Evolutionary conservation across 2,888 invertebrate genomes (phyloP).

Genomic region (Meliscaeva auricollis): DNA sequence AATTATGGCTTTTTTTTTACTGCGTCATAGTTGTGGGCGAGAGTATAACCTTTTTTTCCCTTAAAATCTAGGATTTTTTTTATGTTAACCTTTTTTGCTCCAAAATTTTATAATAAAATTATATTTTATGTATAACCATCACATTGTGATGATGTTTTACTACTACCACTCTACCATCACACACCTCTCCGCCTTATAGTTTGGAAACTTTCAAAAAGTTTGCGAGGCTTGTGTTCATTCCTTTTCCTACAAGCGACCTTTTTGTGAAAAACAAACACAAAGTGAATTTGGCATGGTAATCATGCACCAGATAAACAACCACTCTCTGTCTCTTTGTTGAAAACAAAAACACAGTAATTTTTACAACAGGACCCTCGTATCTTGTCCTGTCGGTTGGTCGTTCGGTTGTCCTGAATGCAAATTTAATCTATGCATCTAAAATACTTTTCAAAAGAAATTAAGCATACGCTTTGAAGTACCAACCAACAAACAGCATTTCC

Average conservation of each 20-base stretch:
- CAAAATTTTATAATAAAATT: conserved; percentile 1
- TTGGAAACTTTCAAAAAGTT: conserved; percentile 36
- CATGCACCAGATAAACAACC: conserved; percentile 43
- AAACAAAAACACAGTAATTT: conserved; percentile 57
- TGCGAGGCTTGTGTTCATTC: conserved; percentile 18
- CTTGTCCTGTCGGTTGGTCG: conserved; percentile 9
- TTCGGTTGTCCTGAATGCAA: conserved; percentile 55
- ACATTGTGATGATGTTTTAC: not conserved
- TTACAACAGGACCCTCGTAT: conserved; percentile 40
- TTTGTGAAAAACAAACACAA: conserved; percentile 25
- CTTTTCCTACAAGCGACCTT: conserved; percentile 13
- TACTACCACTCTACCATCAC: not conserved
- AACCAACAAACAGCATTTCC: conserved; percentile 45
- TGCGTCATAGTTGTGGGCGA: not conserved
- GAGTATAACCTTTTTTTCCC: not conserved
- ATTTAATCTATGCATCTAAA: conserved; percentile 72
- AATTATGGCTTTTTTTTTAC: not conserved
- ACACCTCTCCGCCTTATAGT: conserved; percentile 3
- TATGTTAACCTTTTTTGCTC: not conserved
- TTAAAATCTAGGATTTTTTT: not conserved
- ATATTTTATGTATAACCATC: conserved; percentile 3
- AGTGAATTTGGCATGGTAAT: conserved; percentile 45
- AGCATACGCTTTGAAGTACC: conserved; percentile 57
- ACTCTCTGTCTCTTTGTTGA: conserved; percentile 25
- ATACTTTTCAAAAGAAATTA: conserved; percentile 70